Evolutionary conservation across 1,140 invertebrate genomes (phyloP), one percentile per base, ranked within the genome.

Genomic region (Xylocopa sonorina): DNA sequence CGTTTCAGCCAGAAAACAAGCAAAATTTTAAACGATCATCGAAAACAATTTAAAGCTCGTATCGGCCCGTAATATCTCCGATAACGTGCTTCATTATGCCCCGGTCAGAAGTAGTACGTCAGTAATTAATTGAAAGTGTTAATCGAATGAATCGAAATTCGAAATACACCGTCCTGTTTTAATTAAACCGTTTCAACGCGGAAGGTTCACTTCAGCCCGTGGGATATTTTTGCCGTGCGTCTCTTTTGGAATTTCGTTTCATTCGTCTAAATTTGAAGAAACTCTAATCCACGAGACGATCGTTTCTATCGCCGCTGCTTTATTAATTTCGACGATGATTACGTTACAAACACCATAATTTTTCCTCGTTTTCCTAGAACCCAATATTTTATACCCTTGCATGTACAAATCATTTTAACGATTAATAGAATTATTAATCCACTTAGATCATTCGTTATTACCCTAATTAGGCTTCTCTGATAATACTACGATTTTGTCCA

Each of bases 1-100:
- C 27, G 27, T 32, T 51, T 50, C 46, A 18, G 29, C 64, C 43
- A 58, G 75, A 60, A 78, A 78, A 78, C 68, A 71, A 69, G 55
- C 55, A 53, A 78, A 71, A 71, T 69, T 78, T 78, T 69, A 71
- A 78, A 78, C 75, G 75, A 78, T 71, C 75, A 78, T 78, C 67
- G 75, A 78, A 78, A 78, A 78, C 75, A 78, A 78, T 78, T 78
- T 78, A 69, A 50, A 69, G 55, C 32, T 43, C 66, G 66, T 60
- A 57, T 78, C 66, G 43, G 18, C 18, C 55, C 10, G 66, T 78
- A 71, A 78, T 78, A 78, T 71, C 75, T 69, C 18, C 67, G 67
- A 71, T 78, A 71, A 76, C 53, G 74, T 57, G 64, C 41, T 27
- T 71, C 51, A 71, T 71, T 68, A 60, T 71, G 66, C 34, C 34